Evolutionary conservation across 2,113 vertebrate species (phyloP).

Genomic region (Pseudolaguvia tuberculata): DNA sequence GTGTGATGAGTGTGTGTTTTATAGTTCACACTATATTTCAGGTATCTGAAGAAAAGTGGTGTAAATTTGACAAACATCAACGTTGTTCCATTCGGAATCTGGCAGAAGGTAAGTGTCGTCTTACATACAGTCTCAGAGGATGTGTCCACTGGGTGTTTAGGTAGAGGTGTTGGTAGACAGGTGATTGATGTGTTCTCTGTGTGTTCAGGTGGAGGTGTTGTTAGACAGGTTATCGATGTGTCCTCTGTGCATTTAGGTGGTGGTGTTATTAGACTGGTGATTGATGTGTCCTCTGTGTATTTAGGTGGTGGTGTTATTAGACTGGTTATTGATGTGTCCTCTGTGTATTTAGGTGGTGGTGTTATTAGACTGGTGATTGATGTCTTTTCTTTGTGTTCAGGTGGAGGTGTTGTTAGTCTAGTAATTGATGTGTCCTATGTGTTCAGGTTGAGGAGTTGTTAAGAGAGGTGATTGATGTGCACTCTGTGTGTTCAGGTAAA

Average conservation of each 20-base stretch:
- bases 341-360: background rate
- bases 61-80: conserved; percentile 72
- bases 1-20: too few relatives aligned
- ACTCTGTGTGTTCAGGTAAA: background rate
- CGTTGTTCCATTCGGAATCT: conserved; percentile 70
- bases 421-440: background rate
- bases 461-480: background rate
- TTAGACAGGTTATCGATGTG: too few relatives aligned
- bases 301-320: background rate
- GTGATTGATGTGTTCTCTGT: background rate
- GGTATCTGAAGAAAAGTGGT: conserved; percentile 66
- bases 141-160: too few relatives aligned
- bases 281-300: too few relatives aligned
- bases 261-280: too few relatives aligned
- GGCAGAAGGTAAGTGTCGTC: conserved; percentile 65
- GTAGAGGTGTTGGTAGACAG: background rate
- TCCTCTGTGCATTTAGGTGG: too few relatives aligned
- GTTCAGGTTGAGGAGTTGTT: background rate
- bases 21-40: background rate
- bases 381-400: too few relatives aligned
- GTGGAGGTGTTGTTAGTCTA: background rate
- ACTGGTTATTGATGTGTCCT: background rate
- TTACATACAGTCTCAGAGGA: background rate
- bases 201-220: background rate
- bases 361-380: background rate